Conservation (phyloP, 2,888 invertebrate species). For the Ochropleura leucogaster region DNA sequence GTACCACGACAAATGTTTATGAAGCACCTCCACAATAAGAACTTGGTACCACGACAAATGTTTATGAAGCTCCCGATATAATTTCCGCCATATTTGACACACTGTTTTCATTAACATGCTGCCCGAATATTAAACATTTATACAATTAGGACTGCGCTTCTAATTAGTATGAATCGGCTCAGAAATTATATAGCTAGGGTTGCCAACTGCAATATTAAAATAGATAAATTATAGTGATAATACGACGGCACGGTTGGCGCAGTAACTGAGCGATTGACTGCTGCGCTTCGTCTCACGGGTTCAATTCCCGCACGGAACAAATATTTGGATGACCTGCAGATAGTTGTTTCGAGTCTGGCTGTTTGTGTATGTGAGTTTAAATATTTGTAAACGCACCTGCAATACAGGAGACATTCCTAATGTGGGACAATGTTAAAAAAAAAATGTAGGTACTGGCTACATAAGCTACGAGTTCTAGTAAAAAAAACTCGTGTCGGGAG, state of each 20-base stretch:
- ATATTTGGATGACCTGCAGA: too few relatives aligned
- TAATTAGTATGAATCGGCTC: constrained; percentile 40
- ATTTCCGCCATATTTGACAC: background rate
- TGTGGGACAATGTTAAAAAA: too few relatives aligned
- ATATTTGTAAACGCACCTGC: too few relatives aligned
- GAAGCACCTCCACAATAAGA: background rate
- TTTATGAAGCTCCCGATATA: background rate
- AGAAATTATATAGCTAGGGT: constrained; percentile 41
- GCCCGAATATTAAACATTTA: constrained; percentile 18
- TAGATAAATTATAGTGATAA: background rate
- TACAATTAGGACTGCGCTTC: constrained; percentile 20
- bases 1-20: background rate
- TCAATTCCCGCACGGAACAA: too few relatives aligned
- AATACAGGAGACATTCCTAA: too few relatives aligned
- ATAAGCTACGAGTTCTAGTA: background rate
- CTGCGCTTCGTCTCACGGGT: too few relatives aligned
- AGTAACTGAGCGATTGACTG: too few relatives aligned
- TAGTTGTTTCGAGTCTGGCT: too few relatives aligned
- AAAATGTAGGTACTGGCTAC: too few relatives aligned
- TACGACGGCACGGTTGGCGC: too few relatives aligned
- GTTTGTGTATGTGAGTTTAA: too few relatives aligned
- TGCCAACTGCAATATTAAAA: background rate
- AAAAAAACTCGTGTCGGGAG: too few relatives aligned
- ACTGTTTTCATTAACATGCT: constrained; percentile 10
- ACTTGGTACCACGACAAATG: background rate